These are phyloP conservation scores for Urechis unicinctus DNA, from an alignment of 2,888 invertebrate genomes.

Conservation along the genomic window DNA sequence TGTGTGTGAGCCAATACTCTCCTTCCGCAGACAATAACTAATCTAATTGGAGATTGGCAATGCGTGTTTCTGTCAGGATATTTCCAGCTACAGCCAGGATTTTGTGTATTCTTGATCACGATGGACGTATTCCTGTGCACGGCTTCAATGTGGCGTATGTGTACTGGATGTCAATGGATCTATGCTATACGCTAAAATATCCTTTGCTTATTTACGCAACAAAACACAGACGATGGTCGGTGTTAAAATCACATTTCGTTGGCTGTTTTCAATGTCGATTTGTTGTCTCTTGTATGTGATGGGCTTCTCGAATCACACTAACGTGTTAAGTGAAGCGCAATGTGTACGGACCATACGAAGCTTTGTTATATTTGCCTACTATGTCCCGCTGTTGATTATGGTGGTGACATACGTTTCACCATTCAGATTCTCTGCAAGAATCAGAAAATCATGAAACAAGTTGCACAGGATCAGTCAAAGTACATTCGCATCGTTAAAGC, in stretches of 20 bases:
- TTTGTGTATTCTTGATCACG: slow-evolving; percentile 64
- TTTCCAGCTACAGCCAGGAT: slow-evolving; percentile 68
- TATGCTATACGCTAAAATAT: slow-evolving; percentile 82
- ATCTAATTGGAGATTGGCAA: no score
- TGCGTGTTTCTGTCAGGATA: slow-evolving; percentile 70
- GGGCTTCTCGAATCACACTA: slow-evolving; percentile 33
- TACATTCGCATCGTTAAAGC: neutral
- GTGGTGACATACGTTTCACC: slow-evolving; percentile 85
- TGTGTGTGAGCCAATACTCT: no score
- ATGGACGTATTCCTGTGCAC: slow-evolving; percentile 61
- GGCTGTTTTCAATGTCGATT: slow-evolving; percentile 70
- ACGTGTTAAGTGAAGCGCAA: slow-evolving; percentile 30
- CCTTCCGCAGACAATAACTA: no score
- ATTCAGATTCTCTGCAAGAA: slow-evolving; percentile 79
- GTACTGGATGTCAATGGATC: slow-evolving; percentile 57
- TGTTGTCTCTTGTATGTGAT: slow-evolving; percentile 49
- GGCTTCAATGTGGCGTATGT: slow-evolving; percentile 58
- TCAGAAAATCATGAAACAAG: slow-evolving; percentile 31
- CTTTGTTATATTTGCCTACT: slow-evolving; percentile 76
- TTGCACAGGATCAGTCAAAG: slow-evolving; percentile 9
- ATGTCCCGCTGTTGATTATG: slow-evolving; percentile 92
- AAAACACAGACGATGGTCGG: slow-evolving; percentile 47
- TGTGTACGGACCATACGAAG: slow-evolving; percentile 36
- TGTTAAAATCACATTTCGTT: slow-evolving; percentile 85
- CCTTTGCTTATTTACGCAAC: slow-evolving; percentile 67